Evolutionary conservation across 2,113 vertebrate species (phyloP).

Genomic region (Astur gentilis): DNA sequence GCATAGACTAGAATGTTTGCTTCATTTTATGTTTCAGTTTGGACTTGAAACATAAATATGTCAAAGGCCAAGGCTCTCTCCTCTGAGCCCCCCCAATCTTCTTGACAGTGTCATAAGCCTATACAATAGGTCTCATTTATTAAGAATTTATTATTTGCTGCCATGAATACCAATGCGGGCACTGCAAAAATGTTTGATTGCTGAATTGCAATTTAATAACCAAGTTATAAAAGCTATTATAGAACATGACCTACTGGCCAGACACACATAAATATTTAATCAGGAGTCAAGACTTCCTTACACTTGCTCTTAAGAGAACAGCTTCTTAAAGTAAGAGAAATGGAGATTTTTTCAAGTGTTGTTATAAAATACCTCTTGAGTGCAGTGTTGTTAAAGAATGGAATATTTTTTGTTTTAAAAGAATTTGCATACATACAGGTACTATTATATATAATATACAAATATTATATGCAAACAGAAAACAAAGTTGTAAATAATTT

Average conservation of each 20-base stretch:
- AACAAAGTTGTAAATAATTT: neutral
- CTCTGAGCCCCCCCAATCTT: neutral
- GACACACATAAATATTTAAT: slow-evolving; percentile 51
- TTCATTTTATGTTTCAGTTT: neutral
- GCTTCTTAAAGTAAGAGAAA: neutral
- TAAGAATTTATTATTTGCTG: slow-evolving; percentile 18
- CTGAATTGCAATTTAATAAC: slow-evolving; percentile 51
- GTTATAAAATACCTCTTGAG: neutral
- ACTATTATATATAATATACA: neutral
- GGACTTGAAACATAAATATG: neutral
- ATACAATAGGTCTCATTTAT: neutral
- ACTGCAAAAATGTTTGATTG: slow-evolving; percentile 6
- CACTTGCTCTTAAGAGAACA: neutral
- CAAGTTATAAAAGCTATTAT: slow-evolving; percentile 25
- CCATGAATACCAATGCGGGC: neutral
- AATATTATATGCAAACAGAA: neutral
- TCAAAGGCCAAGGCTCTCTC: neutral
- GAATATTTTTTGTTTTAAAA: neutral
- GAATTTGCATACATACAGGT: neutral
- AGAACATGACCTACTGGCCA: slow-evolving; percentile 11
- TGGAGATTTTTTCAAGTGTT: neutral
- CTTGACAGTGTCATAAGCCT: neutral
- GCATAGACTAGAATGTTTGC: neutral
- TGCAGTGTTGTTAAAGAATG: neutral
- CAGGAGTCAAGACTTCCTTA: slow-evolving; percentile 19